These are phyloP conservation scores for Oplegnathus fasciatus DNA, from an alignment of 2,113 vertebrate genomes.

Conservation along the genomic window DNA sequence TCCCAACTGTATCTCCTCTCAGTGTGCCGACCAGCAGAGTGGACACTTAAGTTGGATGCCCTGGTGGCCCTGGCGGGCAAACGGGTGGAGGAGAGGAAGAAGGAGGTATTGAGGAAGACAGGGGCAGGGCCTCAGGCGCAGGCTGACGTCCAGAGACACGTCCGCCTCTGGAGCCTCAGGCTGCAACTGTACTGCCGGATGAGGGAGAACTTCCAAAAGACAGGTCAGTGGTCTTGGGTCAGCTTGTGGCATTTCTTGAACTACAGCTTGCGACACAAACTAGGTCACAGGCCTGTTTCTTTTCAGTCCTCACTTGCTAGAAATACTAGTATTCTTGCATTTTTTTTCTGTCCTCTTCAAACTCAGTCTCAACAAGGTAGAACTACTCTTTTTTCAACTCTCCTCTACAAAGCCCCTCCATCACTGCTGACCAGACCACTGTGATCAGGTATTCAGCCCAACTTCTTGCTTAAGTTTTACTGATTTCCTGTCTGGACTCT, in stretches of 20 bases:
- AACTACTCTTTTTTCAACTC: neutral
- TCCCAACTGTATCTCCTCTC: neutral
- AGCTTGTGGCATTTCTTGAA: conserved; percentile 19
- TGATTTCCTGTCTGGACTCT: conserved; percentile 29
- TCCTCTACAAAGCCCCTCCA: conserved; percentile 17
- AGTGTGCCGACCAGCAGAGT: conserved; percentile 80
- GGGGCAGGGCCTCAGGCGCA: conserved; percentile 70
- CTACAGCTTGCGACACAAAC: neutral
- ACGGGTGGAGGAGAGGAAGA: conserved; percentile 75
- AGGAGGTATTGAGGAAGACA: conserved; percentile 62
- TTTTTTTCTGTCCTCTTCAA: neutral
- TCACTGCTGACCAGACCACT: conserved; percentile 8
- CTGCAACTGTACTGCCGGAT: conserved; percentile 83
- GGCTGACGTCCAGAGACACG: conserved; percentile 75
- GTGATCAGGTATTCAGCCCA: conserved; percentile 45
- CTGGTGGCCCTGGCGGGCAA: conserved; percentile 78
- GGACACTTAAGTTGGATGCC: conserved; percentile 78
- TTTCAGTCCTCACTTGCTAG: neutral
- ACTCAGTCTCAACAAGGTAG: neutral
- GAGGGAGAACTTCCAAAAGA: conserved; percentile 81
- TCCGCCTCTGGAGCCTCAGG: conserved; percentile 80
- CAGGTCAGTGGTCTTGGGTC: conserved; percentile 68
- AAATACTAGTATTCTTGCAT: neutral
- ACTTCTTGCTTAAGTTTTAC: conserved; percentile 34
- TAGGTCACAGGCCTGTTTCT: neutral